A percentile compares a stretch with the other conserved stretches of the same genome.
Evolutionary conservation across 2,113 vertebrate species (phyloP).

Genomic region (Megaceryle torquata): DNA sequence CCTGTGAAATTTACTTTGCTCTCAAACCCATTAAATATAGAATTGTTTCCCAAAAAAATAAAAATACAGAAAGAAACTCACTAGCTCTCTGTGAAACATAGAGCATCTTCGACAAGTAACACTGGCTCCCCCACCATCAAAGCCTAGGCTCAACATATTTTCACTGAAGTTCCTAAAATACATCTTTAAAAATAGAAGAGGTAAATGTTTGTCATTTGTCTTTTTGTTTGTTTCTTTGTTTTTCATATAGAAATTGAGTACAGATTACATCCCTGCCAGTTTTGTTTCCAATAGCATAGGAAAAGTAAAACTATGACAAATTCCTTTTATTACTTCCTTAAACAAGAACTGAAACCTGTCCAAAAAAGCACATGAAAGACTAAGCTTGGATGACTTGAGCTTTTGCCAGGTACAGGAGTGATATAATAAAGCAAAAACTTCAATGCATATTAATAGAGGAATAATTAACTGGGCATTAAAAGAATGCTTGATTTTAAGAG

Average conservation of each 20-base stretch:
- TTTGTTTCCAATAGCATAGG: conserved; percentile 24
- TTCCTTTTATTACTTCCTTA: conserved; percentile 60
- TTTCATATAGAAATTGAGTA: neutral
- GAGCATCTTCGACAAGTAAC: neutral
- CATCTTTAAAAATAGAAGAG: conserved; percentile 39
- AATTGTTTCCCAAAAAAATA: neutral
- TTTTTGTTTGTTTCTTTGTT: conserved; percentile 12
- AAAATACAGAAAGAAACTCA: neutral
- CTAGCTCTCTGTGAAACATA: neutral
- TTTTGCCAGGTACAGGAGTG: conserved; percentile 25
- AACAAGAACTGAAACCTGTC: conserved; percentile 56
- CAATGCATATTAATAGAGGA: neutral
- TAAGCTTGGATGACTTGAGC: conserved; percentile 26
- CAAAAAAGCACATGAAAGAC: conserved; percentile 51
- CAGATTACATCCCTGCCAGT: conserved; percentile 19
- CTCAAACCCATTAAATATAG: neutral
- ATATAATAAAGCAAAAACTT: conserved; percentile 29
- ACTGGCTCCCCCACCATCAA: neutral
- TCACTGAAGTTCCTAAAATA: conserved; percentile 18
- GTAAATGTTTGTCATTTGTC: conserved; percentile 24
- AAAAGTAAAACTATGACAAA: conserved; percentile 54
- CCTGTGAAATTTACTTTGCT: neutral
- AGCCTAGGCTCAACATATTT: conserved; percentile 9
- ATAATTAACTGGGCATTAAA: conserved; percentile 30
- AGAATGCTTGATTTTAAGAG: conserved; percentile 14